phyloP scores from a whole-genome alignment of 2,797 vertebrate genomes.

The Leptatherina wallacei region DNA sequence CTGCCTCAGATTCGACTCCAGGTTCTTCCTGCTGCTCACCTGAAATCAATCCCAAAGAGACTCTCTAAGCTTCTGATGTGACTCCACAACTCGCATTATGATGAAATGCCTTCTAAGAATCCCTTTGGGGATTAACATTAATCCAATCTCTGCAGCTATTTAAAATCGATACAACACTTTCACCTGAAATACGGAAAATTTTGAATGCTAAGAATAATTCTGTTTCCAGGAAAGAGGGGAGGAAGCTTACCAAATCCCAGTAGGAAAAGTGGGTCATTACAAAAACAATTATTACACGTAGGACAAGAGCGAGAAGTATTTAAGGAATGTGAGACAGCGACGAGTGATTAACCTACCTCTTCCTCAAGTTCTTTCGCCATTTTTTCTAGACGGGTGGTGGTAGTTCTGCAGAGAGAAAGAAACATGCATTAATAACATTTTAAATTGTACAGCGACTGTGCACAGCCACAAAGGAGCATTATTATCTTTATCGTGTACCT shows the following conservation, averaged over 20 bases:
- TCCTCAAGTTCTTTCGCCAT: constrained; percentile 94
- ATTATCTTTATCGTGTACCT: constrained; percentile 67
- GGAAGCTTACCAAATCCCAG: background rate
- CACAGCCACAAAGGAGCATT: background rate
- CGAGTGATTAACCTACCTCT: constrained; percentile 83
- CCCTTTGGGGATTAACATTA: constrained; percentile 3
- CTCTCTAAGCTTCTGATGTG: constrained; percentile 13
- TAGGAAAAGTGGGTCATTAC: background rate
- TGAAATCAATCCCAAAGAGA: constrained; percentile 32
- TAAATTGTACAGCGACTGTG: background rate
- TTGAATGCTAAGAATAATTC: constrained; percentile 28
- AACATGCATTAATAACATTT: background rate
- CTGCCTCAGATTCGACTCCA: constrained; percentile 91
- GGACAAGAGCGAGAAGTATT: constrained; percentile 3
- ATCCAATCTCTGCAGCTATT: constrained; percentile 12
- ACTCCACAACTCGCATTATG: constrained; percentile 23
- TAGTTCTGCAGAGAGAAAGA: constrained; percentile 77
- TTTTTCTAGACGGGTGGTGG: constrained; percentile 90
- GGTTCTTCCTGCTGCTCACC: constrained; percentile 88
- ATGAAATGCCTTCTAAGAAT: constrained; percentile 23
- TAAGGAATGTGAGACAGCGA: background rate
- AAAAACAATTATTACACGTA: constrained; percentile 14
- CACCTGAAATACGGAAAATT: constrained; percentile 12
- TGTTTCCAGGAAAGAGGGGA: constrained; percentile 10
- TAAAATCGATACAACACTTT: constrained; percentile 28